Conservation (phyloP, 1,140 invertebrate genomes). For the Orius laevigatus region DNA sequence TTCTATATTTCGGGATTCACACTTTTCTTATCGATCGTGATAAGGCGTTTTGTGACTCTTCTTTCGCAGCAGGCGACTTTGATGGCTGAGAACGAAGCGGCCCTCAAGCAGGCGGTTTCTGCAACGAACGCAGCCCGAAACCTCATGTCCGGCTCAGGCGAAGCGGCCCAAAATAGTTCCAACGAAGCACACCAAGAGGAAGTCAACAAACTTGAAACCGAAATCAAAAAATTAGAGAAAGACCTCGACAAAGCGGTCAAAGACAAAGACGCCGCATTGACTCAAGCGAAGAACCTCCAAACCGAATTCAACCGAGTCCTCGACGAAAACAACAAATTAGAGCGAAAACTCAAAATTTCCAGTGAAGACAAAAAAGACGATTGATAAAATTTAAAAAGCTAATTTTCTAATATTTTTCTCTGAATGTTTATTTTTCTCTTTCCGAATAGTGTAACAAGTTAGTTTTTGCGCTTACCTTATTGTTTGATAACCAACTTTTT, state of each 20-base stretch:
- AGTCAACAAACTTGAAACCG: constrained; percentile 40
- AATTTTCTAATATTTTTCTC: no score
- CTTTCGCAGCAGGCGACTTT: constrained; percentile 68
- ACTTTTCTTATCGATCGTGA: constrained; percentile 62
- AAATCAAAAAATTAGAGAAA: constrained; percentile 52
- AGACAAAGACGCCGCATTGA: constrained; percentile 61
- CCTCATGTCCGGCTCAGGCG: constrained; percentile 44
- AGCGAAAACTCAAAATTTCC: constrained; percentile 47
- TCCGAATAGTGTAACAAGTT: no score
- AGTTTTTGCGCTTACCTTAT: no score
- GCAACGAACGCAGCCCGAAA: constrained; percentile 64
- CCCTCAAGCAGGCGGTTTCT: constrained; percentile 77
- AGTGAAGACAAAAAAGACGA: constrained; percentile 51
- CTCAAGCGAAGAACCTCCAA: constrained; percentile 68
- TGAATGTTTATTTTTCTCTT: no score
- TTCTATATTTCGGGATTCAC: constrained; percentile 97
- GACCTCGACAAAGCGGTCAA: constrained; percentile 54
- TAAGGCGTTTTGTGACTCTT: constrained; percentile 66
- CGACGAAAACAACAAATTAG: constrained; percentile 63
- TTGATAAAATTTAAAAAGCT: constrained; percentile 4
- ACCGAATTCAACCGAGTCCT: constrained; percentile 80
- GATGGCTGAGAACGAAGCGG: constrained; percentile 70
- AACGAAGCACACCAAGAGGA: constrained; percentile 42
- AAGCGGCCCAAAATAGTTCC: constrained; percentile 32
- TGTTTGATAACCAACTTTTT: no score